These are phyloP conservation scores for Periplaneta americana DNA, from an alignment of 1,140 invertebrate genomes.

Conservation along the genomic window DNA sequence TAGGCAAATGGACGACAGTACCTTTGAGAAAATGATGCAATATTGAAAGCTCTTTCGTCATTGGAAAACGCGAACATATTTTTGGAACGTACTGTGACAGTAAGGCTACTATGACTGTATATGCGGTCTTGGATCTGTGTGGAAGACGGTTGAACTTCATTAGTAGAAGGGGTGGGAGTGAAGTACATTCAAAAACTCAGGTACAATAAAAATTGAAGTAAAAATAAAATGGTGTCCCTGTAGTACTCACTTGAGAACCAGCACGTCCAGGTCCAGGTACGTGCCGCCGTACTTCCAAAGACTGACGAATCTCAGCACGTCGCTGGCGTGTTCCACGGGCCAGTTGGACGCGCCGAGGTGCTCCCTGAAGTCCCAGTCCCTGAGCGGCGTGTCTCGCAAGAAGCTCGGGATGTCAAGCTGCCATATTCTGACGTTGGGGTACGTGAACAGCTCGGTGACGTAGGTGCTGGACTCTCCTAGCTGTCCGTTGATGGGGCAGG, in stretches of 20 bases:
- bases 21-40: no score
- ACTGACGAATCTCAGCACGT: constrained; percentile 62
- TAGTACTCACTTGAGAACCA: constrained; percentile 30
- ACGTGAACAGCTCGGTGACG: neutral
- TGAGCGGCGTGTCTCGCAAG: constrained; percentile 51
- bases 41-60: no score
- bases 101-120: no score
- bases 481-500: neutral
- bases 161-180: no score
- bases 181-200: no score
- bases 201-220: no score
- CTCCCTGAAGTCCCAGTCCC: constrained; percentile 49
- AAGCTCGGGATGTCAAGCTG: constrained; percentile 34
- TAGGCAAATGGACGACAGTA: no score
- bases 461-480: neutral
- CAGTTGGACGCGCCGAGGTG: constrained; percentile 41
- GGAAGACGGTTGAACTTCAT: no score
- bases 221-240: neutral
- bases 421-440: neutral
- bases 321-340: constrained; percentile 51
- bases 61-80: no score
- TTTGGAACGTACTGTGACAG: no score
- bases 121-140: no score
- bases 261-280: constrained; percentile 70
- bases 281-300: constrained; percentile 73